Percentiles rank a stretch among this genome's conserved stretches.
Conservation (phyloP, 2,797 vertebrate genomes). For the Cyprinodon diabolis region DNA sequence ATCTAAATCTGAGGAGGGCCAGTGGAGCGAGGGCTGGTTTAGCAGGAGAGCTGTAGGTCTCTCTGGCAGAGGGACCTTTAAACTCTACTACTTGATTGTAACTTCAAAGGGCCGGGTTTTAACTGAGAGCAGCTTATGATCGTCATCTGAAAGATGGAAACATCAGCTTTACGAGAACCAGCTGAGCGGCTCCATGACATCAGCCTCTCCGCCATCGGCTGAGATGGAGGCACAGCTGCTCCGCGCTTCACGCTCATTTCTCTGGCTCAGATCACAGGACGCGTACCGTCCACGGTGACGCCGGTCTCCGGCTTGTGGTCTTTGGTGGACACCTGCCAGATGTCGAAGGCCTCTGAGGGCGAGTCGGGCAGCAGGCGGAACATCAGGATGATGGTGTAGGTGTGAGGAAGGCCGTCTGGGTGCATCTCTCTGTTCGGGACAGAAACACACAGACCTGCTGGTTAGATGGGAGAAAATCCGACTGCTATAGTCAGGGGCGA, state of each 20-base stretch:
- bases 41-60: too few species aligned
- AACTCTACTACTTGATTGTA: too few species aligned
- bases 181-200: conserved; percentile 23
- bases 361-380: conserved; percentile 93
- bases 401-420: conserved; percentile 89
- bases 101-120: too few species aligned
- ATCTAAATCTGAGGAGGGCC: too few species aligned
- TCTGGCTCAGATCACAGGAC: neutral
- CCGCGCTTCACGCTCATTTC: neutral
- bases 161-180: conserved; percentile 25
- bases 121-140: too few species aligned
- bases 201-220: neutral
- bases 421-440: conserved; percentile 88
- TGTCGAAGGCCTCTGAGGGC: conserved; percentile 88
- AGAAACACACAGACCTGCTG: neutral
- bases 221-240: neutral
- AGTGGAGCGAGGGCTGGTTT: too few species aligned
- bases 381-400: conserved; percentile 93
- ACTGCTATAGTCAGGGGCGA: too few species aligned
- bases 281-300: conserved; percentile 90
- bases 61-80: conserved; percentile 28
- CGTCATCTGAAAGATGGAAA: neutral
- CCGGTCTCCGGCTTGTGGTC: conserved; percentile 93
- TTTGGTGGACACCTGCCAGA: conserved; percentile 95
- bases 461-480: neutral